Percentiles rank a stretch among this genome's conserved stretches.
Conservation (phyloP, 2,113 vertebrate genomes). For the Clarias magur region DNA sequence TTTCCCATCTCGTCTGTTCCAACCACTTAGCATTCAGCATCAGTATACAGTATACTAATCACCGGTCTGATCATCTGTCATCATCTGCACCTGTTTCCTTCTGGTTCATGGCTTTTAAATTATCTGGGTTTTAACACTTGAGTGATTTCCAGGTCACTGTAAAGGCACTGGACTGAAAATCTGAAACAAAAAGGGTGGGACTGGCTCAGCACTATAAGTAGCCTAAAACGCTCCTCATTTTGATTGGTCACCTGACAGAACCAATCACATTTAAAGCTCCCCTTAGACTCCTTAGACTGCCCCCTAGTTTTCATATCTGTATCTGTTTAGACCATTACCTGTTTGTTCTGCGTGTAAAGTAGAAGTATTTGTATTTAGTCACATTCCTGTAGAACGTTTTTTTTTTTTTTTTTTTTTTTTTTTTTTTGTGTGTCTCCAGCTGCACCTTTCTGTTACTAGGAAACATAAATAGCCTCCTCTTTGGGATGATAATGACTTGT, state of each 20-base stretch:
- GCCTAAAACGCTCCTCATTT: background rate
- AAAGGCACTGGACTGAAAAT: too few species aligned
- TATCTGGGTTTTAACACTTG: too few species aligned
- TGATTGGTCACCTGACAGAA: background rate
- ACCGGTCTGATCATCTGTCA: too few species aligned
- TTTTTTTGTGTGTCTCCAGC: background rate
- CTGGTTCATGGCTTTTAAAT: too few species aligned
- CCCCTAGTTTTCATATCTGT: background rate
- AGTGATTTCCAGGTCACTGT: too few species aligned
- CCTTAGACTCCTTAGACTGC: background rate
- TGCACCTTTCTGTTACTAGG: background rate
- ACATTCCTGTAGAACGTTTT: background rate
- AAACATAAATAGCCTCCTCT: background rate
- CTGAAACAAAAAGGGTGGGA: too few species aligned
- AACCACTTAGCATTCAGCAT: too few species aligned
- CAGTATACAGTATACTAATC: too few species aligned
- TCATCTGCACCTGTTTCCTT: too few species aligned
- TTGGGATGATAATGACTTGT: background rate
- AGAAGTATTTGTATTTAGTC: background rate
- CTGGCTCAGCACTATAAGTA: too few species aligned
- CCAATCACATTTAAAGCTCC: background rate
- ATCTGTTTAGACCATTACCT: background rate
- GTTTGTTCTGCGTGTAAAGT: background rate
- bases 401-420: too few species aligned
- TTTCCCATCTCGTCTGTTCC: too few species aligned